Base-by-base conservation (phyloP, 2,113 vertebrate genomes). In the Fregata magnificens region DNA sequence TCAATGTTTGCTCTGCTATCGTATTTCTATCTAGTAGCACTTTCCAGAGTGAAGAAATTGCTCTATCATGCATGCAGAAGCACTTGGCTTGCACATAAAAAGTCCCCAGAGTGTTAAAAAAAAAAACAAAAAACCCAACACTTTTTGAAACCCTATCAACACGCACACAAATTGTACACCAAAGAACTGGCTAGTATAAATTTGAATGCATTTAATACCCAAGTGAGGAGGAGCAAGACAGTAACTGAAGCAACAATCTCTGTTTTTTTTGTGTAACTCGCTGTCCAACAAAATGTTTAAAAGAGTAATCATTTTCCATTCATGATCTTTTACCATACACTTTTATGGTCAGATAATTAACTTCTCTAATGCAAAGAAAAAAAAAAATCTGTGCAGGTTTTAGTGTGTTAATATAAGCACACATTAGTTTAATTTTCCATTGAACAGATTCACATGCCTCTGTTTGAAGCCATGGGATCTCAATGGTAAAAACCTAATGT, bases 41-140 rank as follows among this genome's bases (percentile, higher is more conserved):
- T 94, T 96, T 81, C 80, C 90, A 22, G 85, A 89, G 58, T 1
- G 7, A 73, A 93, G 50, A 88, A 90, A 89, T 93, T 90, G 90
- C 92, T 93, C 90, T 91, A 58, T 95, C 88, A 91, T 74, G 80
- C 49, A 3, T 93, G 88, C 77, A 95, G 90, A 88, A 94, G 67
- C 83, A 85, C 91, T 97, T 95, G 88, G 85, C 91, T 97, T 93
- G 84, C 65, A 70, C 80, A 86, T 92, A 94, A 85, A 74, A 80
- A 91, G 87, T 88, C 88, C 92, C 95, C 4, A 5, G 66, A 87
- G 90, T 91, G 71, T 87, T 96, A 70, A 93, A 94, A 93, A 93
- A n/a, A n/a, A n/a, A n/a, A n/a, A n/a, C n/a, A n/a, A n/a, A n/a
- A 73, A 21, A 9, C 8, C 9, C 49, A 65, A 49, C 65, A 86